Evolutionary conservation across 2,797 vertebrate genomes (phyloP).

Genomic region (Anguilla anguilla): DNA sequence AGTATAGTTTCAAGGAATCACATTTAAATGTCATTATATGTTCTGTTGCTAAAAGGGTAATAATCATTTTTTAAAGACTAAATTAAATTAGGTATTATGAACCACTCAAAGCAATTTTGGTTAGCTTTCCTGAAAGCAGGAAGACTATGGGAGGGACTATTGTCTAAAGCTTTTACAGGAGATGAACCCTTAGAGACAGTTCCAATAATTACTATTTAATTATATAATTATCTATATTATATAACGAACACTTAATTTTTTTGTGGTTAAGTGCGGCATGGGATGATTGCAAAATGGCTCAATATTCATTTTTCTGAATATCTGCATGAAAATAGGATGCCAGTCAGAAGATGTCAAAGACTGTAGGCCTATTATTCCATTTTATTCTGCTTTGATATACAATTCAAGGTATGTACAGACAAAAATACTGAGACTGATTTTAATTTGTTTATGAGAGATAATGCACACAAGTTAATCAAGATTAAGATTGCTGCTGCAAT

Average conservation of each 20-base stretch:
- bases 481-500: background rate
- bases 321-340: background rate
- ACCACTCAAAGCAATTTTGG: background rate
- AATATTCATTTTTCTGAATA: background rate
- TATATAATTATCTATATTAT: background rate
- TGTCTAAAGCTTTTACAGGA: background rate
- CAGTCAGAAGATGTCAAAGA: background rate
- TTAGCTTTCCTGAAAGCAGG: background rate
- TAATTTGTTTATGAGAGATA: background rate
- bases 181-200: background rate
- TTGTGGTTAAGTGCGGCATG: background rate
- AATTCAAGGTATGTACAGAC: background rate
- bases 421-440: background rate
- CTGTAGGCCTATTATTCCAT: background rate
- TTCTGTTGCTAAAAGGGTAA: background rate
- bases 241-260: background rate
- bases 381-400: background rate
- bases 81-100: background rate
- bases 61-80: background rate
- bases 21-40: background rate
- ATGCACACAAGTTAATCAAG: background rate
- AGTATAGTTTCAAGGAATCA: background rate
- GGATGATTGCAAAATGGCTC: background rate
- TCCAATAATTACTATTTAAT: background rate
- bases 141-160: background rate